phyloP scores from a whole-genome alignment of 2,113 vertebrate genomes.

The Oostethus manadensis region DNA sequence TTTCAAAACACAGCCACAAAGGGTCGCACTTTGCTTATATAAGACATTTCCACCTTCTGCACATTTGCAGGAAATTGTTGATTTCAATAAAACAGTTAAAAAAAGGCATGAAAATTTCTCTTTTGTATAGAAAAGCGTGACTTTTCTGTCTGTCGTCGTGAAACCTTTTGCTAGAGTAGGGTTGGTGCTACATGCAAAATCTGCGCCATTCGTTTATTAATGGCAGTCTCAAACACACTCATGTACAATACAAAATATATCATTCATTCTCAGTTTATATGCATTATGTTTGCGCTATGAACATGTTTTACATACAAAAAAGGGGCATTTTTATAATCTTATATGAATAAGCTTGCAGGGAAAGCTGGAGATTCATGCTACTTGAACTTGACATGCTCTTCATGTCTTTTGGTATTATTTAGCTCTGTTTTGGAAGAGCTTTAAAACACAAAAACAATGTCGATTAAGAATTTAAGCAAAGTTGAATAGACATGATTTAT shows the following conservation, averaged over 20 bases:
- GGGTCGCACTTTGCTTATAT: too few relatives aligned
- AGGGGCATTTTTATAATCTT: background rate
- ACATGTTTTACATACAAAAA: background rate
- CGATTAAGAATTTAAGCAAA: too few relatives aligned
- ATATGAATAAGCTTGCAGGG: background rate
- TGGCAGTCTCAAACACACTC: background rate
- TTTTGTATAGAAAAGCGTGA: too few relatives aligned
- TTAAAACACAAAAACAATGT: conserved; percentile 34
- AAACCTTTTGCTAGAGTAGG: too few relatives aligned
- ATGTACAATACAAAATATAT: background rate
- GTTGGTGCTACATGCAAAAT: too few relatives aligned
- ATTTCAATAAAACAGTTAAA: too few relatives aligned
- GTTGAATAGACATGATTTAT: too few relatives aligned
- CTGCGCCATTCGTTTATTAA: background rate
- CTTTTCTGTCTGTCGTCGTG: too few relatives aligned
- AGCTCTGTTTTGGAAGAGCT: background rate
- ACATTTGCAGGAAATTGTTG: too few relatives aligned
- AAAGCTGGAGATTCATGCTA: background rate
- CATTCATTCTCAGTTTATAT: background rate
- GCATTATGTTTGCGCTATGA: background rate
- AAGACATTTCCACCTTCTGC: too few relatives aligned
- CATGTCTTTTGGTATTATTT: conserved; percentile 6
- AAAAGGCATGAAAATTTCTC: too few relatives aligned
- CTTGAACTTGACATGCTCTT: conserved; percentile 1
- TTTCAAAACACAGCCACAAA: too few relatives aligned